phyloP scores from a whole-genome alignment of 2,113 vertebrate genomes.

The Leptocoma aspasia region DNA sequence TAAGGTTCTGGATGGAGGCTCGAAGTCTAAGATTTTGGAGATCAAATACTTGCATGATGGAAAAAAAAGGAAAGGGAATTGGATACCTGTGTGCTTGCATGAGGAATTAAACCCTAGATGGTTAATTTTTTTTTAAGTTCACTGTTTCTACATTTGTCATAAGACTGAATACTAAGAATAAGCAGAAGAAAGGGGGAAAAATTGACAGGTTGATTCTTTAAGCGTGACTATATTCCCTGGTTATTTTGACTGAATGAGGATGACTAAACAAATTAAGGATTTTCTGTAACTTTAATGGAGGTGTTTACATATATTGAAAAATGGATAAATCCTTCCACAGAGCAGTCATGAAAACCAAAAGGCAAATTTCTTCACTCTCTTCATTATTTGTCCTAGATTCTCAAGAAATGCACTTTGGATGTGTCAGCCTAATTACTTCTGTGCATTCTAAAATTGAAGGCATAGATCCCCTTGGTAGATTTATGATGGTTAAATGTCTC shows the following conservation, averaged over 20 bases:
- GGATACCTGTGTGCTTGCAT: background rate
- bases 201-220: background rate
- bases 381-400: background rate
- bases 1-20: background rate
- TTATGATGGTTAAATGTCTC: background rate
- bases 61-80: accelerated
- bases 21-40: background rate
- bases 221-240: background rate
- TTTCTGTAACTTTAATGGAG: background rate
- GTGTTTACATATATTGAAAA: accelerated
- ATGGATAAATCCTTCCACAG: background rate
- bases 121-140: background rate
- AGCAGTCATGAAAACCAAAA: background rate
- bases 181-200: background rate
- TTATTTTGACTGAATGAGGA: background rate
- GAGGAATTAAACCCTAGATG: background rate
- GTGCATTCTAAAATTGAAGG: background rate
- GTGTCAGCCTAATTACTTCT: background rate
- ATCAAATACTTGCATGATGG: background rate
- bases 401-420: background rate
- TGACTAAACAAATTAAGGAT: background rate
- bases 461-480: background rate
- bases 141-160: background rate
- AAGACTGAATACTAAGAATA: background rate
- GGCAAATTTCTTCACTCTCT: background rate